Percentiles rank a stretch among this genome's conserved stretches.
These are phyloP conservation scores for Psittacara wagleri DNA, from an alignment of 2,113 vertebrate genomes.

Conservation along the genomic window DNA sequence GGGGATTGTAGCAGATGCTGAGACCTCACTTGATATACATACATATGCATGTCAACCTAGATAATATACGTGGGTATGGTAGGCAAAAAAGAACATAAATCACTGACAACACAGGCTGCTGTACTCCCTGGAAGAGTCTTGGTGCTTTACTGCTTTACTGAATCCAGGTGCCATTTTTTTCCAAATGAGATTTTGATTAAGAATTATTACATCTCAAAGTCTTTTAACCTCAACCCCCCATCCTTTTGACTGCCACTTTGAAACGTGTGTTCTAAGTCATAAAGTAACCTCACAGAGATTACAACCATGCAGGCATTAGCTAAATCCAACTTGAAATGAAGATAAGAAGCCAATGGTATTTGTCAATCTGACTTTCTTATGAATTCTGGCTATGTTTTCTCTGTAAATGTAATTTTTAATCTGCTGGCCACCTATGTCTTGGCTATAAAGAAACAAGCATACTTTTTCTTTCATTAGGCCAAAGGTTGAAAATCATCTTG, in stretches of 20 bases:
- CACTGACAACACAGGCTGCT: constrained; percentile 69
- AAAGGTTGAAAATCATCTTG: constrained; percentile 30
- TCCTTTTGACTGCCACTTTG: constrained; percentile 55
- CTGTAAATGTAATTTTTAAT: constrained; percentile 3
- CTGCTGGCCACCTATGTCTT: neutral
- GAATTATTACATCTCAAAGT: constrained; percentile 62
- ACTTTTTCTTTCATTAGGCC: neutral
- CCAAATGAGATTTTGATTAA: constrained; percentile 72
- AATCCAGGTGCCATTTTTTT: constrained; percentile 40
- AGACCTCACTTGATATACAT: constrained; percentile 72
- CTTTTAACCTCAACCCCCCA: constrained; percentile 35
- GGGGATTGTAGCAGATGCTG: constrained; percentile 23
- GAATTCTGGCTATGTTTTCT: neutral
- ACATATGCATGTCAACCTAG: constrained; percentile 65
- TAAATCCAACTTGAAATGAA: constrained; percentile 43
- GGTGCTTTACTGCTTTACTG: constrained; percentile 13
- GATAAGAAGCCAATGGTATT: neutral
- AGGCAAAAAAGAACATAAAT: constrained; percentile 73
- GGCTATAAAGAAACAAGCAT: neutral
- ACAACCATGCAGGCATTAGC: neutral
- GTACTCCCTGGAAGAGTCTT: constrained; percentile 50
- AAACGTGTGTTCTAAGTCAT: constrained; percentile 43
- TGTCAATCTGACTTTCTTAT: neutral
- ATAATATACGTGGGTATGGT: constrained; percentile 67
- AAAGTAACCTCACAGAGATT: constrained; percentile 39